phyloP scores from a whole-genome alignment of 2,888 invertebrate genomes.

The Yponomeuta sedellus region DNA sequence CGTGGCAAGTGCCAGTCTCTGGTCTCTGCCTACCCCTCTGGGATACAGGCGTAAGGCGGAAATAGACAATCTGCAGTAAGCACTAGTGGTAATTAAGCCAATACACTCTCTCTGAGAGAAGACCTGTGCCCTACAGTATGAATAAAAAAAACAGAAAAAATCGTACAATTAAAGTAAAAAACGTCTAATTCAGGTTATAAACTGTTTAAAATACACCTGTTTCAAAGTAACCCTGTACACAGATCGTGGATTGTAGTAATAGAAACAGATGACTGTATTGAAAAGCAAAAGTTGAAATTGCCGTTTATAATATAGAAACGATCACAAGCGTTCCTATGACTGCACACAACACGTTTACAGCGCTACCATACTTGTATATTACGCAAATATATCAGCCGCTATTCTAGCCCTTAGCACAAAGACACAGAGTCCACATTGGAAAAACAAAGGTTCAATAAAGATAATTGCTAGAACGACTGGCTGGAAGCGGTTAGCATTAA shows the following conservation, averaged over 20 bases:
- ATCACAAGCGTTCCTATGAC: not conserved
- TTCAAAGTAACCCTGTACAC: no score
- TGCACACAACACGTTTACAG: not conserved
- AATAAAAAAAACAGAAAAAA: no score
- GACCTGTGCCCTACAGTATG: no score
- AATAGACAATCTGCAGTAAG: no score
- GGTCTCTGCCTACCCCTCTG: no score
- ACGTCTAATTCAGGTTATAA: no score
- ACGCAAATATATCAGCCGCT: not conserved
- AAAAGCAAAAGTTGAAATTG: not conserved
- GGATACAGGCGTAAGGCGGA: no score
- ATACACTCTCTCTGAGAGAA: no score
- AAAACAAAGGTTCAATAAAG: not conserved
- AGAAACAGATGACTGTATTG: not conserved
- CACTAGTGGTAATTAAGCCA: no score
- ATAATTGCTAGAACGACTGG: not conserved
- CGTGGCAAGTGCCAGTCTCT: no score
- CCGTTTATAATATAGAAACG: not conserved
- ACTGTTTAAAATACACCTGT: no score
- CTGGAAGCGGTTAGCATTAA: not conserved
- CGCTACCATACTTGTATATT: conserved; percentile 1
- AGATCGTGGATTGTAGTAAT: not conserved
- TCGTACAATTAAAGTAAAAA: no score
- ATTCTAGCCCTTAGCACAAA: not conserved
- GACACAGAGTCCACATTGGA: not conserved